phyloP scores from a whole-genome alignment of 1,140 invertebrate species.

The Lordiphosa collinella region DNA sequence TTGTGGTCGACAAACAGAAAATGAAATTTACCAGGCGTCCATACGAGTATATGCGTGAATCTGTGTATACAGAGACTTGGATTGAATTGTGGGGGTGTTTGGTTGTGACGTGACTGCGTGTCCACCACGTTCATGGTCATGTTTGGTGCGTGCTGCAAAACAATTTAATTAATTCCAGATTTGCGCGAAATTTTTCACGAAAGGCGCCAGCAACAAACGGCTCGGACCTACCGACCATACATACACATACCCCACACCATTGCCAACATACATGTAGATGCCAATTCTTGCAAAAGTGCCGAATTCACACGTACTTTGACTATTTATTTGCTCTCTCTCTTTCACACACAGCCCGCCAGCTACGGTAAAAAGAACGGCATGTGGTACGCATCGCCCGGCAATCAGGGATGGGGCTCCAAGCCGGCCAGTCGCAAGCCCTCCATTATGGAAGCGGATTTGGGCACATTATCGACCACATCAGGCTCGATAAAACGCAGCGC shows the following conservation, averaged over 20 bases:
- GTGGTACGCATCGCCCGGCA: conserved; percentile 87
- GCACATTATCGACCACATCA: conserved; percentile 82
- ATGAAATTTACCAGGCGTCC: conserved; percentile 4
- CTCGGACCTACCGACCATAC: conserved; percentile 20
- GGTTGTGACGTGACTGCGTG: conserved; percentile 32
- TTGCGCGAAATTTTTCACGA: conserved; percentile 63
- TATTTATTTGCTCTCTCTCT: conserved; percentile 56
- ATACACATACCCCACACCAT: conserved; percentile 5
- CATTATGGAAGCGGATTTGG: conserved; percentile 87
- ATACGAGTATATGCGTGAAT: neutral
- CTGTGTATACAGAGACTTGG: neutral
- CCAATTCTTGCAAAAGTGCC: conserved; percentile 35
- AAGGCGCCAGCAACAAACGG: conserved; percentile 37
- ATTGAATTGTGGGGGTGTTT: conserved; percentile 8
- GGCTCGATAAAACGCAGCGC: conserved; percentile 87
- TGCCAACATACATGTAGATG: conserved; percentile 9
- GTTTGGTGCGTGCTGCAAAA: conserved; percentile 63
- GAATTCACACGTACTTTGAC: conserved; percentile 53
- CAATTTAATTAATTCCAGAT: conserved; percentile 78
- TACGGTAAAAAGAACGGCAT: conserved; percentile 93
- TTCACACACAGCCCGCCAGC: conserved; percentile 85
- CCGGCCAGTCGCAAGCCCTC: conserved; percentile 86
- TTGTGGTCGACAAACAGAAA: neutral
- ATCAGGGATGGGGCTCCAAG: conserved; percentile 81
- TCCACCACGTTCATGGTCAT: conserved; percentile 32